These are phyloP conservation scores for Cryptotis parvus DNA, from an alignment of 2,113 vertebrate species.

Conservation along the genomic window DNA sequence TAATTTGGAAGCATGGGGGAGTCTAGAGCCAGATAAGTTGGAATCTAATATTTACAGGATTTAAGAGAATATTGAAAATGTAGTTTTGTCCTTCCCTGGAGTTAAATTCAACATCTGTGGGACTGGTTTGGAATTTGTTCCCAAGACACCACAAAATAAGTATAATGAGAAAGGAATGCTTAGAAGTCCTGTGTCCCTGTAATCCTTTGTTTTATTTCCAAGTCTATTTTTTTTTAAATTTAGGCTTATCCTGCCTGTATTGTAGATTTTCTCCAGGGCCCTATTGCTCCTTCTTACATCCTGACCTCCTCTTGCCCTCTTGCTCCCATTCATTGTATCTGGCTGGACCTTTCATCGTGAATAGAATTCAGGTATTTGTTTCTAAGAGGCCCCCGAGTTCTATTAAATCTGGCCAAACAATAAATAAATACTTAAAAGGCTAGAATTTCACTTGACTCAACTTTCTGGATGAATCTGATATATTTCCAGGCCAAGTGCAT, in stretches of 20 bases:
- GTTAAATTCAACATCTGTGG: not conserved
- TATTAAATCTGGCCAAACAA: not conserved
- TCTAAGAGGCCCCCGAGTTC: not conserved
- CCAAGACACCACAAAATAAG: not conserved
- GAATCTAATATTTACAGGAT: not conserved
- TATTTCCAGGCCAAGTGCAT: not conserved
- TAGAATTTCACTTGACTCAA: not conserved
- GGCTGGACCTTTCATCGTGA: not conserved
- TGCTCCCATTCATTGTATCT: not conserved
- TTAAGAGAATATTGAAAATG: conserved; percentile 16
- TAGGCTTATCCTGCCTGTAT: not conserved
- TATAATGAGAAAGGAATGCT: too few species aligned
- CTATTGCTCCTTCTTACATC: not conserved
- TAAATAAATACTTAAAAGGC: not conserved
- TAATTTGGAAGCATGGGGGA: not conserved
- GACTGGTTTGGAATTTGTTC: not conserved
- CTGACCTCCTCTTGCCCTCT: not conserved
- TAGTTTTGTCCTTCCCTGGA: not conserved
- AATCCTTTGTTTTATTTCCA: not conserved
- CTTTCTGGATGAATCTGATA: not conserved
- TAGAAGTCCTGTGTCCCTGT: not conserved
- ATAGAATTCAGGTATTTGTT: not conserved
- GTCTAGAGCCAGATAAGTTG: not conserved
- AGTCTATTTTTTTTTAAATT: not conserved
- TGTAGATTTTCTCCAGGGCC: not conserved